Conservation (phyloP, 2,888 invertebrate genomes). For the Dasypolia templi region DNA sequence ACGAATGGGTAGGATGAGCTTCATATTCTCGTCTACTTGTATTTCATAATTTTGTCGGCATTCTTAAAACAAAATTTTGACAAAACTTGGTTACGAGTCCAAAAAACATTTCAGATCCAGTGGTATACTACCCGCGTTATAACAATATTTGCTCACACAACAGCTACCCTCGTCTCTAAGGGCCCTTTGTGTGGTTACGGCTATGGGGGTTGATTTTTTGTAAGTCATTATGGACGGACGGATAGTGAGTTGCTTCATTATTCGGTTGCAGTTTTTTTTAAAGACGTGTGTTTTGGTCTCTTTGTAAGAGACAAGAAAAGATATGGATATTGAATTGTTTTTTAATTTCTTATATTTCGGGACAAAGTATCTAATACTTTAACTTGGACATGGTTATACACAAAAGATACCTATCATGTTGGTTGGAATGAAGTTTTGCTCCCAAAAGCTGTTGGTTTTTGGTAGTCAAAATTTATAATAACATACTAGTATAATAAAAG, state of each 20-base stretch:
- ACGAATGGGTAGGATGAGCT: background rate
- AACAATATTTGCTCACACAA: conserved; percentile 50
- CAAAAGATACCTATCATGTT: no score
- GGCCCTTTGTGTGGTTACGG: conserved; percentile 28
- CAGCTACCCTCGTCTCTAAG: conserved; percentile 42
- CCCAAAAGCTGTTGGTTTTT: background rate
- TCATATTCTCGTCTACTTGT: background rate
- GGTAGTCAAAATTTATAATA: background rate
- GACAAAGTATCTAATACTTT: background rate
- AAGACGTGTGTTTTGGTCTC: background rate
- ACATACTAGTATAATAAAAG: background rate
- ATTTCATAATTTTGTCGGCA: background rate
- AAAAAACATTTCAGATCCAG: background rate
- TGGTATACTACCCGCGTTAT: conserved; percentile 21
- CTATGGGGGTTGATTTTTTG: conserved; percentile 41
- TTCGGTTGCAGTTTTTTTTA: no score
- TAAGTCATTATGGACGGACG: conserved; percentile 35
- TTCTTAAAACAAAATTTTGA: background rate
- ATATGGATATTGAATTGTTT: background rate
- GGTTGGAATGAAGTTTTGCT: background rate
- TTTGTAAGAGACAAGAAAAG: background rate
- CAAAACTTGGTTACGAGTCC: background rate
- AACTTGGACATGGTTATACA: background rate
- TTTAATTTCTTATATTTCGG: background rate
- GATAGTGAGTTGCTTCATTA: no score